phyloP scores from a whole-genome alignment of 2,113 vertebrate genomes.

The Myxocyprinus asiaticus region DNA sequence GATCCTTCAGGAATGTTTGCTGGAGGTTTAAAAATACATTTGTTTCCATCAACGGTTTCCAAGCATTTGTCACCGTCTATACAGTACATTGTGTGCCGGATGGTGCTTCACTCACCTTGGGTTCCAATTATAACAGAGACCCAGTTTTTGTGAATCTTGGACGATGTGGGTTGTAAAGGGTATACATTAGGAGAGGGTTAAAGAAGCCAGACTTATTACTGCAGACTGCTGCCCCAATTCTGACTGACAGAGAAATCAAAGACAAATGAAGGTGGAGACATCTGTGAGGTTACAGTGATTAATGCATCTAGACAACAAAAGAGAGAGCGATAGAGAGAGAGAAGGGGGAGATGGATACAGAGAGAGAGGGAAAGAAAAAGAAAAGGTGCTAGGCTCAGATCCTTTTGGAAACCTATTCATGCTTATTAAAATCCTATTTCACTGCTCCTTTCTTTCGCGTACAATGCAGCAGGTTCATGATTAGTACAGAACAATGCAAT shows the following conservation, averaged over 20 bases:
- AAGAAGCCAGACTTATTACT: conserved; percentile 45
- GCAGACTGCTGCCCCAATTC: conserved; percentile 67
- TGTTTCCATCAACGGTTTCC: neutral
- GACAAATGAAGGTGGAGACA: conserved; percentile 74
- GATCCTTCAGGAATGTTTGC: neutral
- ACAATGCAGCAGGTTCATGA: conserved; percentile 17
- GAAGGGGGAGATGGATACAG: neutral
- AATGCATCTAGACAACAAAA: conserved; percentile 67
- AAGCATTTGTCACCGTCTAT: neutral
- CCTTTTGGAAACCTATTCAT: conserved; percentile 26
- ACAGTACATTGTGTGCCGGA: neutral
- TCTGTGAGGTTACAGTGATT: conserved; percentile 65
- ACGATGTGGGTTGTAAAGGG: conserved; percentile 27
- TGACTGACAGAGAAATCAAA: conserved; percentile 56
- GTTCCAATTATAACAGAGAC: conserved; percentile 22
- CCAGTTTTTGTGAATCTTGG: conserved; percentile 42
- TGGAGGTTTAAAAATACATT: neutral
- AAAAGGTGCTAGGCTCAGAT: neutral
- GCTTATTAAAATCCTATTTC: conserved; percentile 30
- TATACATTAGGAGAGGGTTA: conserved; percentile 51
- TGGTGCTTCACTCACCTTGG: neutral
- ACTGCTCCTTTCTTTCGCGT: conserved; percentile 12
- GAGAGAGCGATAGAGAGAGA: conserved; percentile 9
- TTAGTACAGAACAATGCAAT: conserved; percentile 16
- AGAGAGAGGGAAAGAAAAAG: neutral